Base-by-base conservation (phyloP, 2,888 invertebrate genomes). In the Drosophila koepferae region DNA sequence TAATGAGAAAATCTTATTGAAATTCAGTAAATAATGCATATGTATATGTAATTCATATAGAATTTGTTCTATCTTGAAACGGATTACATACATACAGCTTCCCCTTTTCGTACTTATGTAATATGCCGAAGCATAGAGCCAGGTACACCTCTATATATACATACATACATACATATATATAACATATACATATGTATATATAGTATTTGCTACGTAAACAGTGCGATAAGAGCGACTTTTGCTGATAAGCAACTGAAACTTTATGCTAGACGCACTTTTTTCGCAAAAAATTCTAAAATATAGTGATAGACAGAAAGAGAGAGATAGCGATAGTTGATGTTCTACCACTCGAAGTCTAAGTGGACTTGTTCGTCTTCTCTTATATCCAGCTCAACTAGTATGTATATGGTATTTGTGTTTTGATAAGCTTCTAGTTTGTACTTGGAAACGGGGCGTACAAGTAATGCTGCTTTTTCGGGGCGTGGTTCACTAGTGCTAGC, bases 21-120 rank as follows among this genome's bases (percentile, higher is more conserved):
- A 16, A 23, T 8, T 48, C 3, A 48, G 0, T 28, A 48, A 28
- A 16, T 14, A 14, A 44, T 20, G 12, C 8, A 46, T 46, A 46
- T 16, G 23, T 46, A 23, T 28, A 8, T 23, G 16, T 2, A 10
- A 20, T 53, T 9, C 16, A 16, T 38, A 10, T 23, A 38, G 20
- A 23, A 63, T 14, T 36, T 36, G n/a, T 12, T 49, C 34, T 18
- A 34, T 34, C 7, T 34, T 18, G 6, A 51, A 7, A 3, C 51
- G 5, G 10, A 23, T 28, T n/a, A 23, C 34, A 48, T 73, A 20
- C 20, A 53, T 62, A 34, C 76, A 81, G 83, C 79, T 79, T 86
- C 81, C 69, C 70, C 51, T 69, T 79, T 71, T 65, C 49, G 54
- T 73, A 51, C 63, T 72, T 77, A 84, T 84, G 86, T 63, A 84